A percentile compares a stretch with the other conserved stretches of the same genome.
Conservation (phyloP, 2,888 invertebrate genomes). For the Cartodere bifasciata region DNA sequence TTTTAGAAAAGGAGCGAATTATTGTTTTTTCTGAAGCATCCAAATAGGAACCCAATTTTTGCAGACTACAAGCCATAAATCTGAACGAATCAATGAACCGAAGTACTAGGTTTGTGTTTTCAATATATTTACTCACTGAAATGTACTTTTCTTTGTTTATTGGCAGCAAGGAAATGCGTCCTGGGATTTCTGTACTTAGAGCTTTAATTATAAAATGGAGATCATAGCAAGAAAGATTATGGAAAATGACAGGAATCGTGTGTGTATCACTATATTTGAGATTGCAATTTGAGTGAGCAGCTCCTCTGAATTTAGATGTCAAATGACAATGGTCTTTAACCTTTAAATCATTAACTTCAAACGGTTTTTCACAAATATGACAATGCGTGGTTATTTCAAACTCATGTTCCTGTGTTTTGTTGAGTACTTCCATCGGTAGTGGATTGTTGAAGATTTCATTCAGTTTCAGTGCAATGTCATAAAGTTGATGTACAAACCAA, state of each 20-base stretch:
- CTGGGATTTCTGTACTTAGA: constrained; percentile 5
- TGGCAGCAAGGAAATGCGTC: constrained; percentile 3
- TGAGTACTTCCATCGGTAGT: constrained; percentile 7
- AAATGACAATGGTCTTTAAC: constrained; percentile 7
- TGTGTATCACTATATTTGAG: not conserved
- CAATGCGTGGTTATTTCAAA: constrained; percentile 6
- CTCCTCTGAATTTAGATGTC: constrained; percentile 2
- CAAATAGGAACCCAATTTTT: constrained; percentile 1
- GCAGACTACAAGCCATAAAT: constrained; percentile 1
- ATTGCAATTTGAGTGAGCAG: constrained; percentile 6
- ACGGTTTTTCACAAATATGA: constrained; percentile 9
- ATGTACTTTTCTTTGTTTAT: constrained; percentile 7
- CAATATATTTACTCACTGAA: constrained; percentile 4
- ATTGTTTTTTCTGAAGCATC: not conserved
- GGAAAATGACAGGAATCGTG: constrained; percentile 6
- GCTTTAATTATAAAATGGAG: constrained; percentile 11
- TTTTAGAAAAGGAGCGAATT: not conserved
- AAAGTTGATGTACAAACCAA: constrained; percentile 9
- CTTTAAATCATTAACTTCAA: constrained; percentile 4
- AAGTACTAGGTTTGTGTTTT: constrained; percentile 1
- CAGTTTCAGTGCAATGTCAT: constrained; percentile 8
- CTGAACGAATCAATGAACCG: constrained; percentile 8
- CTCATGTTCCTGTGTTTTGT: constrained; percentile 3
- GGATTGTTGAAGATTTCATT: constrained; percentile 9
- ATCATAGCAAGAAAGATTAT: constrained; percentile 14